Evolutionary conservation across 2,113 vertebrate genomes (phyloP), one percentile per base, ranked within the genome.

Genomic region (Axis porcinus): DNA sequence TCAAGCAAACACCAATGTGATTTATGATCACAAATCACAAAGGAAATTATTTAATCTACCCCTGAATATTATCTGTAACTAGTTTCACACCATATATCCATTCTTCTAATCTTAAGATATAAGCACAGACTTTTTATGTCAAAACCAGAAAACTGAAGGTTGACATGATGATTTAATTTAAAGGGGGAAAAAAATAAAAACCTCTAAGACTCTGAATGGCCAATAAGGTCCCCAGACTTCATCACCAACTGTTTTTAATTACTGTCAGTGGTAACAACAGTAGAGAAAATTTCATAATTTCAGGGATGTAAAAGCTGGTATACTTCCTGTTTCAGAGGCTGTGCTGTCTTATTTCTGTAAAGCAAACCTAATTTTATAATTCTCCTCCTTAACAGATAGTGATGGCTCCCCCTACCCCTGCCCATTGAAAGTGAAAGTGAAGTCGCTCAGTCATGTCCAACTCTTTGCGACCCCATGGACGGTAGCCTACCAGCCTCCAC

Each of bases 51-150:
- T 95, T 93, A 10, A 86, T 78, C 55, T 83, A 21, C 27, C 54
- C 93, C 52, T 95, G 40, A 87, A 52, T 87, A 96, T 74, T 94
- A 52, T 83, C 86, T 94, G 2, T 55, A 86, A 79, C 67, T 86
- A 89, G 84, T 84, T 84, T 95, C 50, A 89, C n/a, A 79, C 8
- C 28, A 11, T 30, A 84, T 40, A 60, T 85, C 13, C 33, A 47
- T 78, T 78, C 15, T 91, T 47, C 89, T 95, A 55, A 57, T 40
- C 62, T 96, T 97, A 52, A 16, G 25, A 62, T 96, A 74, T 88
- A 45, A 81, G 4, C 30, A 45, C 23, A 76, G 36, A 78, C 19
- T 86, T 79, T 86, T 89, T 94, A 60, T 67, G 11, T 55, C 81
- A 85, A 85, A 86, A 78, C 60, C 12, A 90, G 54, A 76, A 95